Evolutionary conservation across 2,888 invertebrate species (phyloP).

Genomic region (Silvanus unidentatus): DNA sequence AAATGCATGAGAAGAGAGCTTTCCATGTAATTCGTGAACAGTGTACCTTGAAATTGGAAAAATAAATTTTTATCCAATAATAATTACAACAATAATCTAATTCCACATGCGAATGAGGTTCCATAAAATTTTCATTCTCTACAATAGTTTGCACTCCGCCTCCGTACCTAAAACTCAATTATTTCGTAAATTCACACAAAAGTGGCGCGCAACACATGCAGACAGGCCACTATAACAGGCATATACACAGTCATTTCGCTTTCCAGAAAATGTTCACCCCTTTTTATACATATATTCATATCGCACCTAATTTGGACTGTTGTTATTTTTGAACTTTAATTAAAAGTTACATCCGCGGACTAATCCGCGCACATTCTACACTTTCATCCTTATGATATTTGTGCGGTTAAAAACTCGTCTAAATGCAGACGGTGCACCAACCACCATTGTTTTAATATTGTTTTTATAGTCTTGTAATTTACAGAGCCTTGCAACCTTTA

Average conservation of each 20-base stretch:
- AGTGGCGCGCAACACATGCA: neutral
- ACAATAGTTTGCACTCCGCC: slow-evolving; percentile 4
- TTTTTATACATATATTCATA: slow-evolving; percentile 24
- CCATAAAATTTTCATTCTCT: slow-evolving; percentile 13
- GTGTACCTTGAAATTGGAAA: too few species aligned
- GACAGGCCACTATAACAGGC: too few species aligned
- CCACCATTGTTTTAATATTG: slow-evolving; percentile 26
- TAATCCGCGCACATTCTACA: slow-evolving; percentile 30
- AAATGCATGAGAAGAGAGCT: too few species aligned
- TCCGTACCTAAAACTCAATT: slow-evolving; percentile 5
- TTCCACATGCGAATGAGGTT: too few species aligned
- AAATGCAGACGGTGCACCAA: slow-evolving; percentile 31
- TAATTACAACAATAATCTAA: too few species aligned
- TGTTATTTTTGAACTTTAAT: slow-evolving; percentile 42
- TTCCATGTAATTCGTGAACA: too few species aligned
- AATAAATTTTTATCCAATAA: too few species aligned
- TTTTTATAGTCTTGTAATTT: slow-evolving; percentile 2
- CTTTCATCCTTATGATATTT: slow-evolving; percentile 29
- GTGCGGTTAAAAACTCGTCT: slow-evolving; percentile 30
- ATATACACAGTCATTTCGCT: slow-evolving; percentile 25
- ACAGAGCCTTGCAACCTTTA: too few species aligned
- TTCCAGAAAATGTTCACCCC: slow-evolving; percentile 16
- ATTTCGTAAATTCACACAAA: slow-evolving; percentile 11
- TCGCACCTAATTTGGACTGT: slow-evolving; percentile 33
- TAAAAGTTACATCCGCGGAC: slow-evolving; percentile 39